Evolutionary conservation across 2,113 vertebrate species (phyloP), one percentile per base, ranked within the genome.

Genomic region (Turdus rufiventris): DNA sequence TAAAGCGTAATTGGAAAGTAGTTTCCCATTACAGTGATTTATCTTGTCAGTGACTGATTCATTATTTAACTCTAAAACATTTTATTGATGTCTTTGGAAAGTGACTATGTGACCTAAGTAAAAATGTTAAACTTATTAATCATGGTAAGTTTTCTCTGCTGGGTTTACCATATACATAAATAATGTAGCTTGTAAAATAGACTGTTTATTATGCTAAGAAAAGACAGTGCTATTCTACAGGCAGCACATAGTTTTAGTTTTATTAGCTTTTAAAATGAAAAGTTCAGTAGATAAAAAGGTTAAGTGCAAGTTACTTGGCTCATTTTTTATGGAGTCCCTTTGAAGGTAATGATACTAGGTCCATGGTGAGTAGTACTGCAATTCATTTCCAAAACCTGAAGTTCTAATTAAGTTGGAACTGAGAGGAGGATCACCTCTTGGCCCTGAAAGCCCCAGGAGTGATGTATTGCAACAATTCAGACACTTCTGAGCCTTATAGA

Each of bases 81-180:
- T 92, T 96, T 94, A 94, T 96, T 82, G 84, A 93, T 95, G 89
- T 79, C 80, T 95, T 92, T 91, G 62, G 58, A 91, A 92, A 94
- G 81, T 88, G 88, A 75, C 77, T 95, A 67, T 4, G 42, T 95
- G 95, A 94, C 74, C 85, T 58, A 95, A 95, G 93, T 94, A 68
- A 94, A 93, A 97, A 96, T 89, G 93, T 84, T 93, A 75, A 92
- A 90, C 86, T 95, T 94, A 92, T 89, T 96, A 93, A 92, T 94
- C 89, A 82, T 87, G 26, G 70, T 61, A 91, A 85, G 84, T 90
- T 94, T 94, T 89, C 61, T 78, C 70, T 89, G 53, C 76, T 94
- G 87, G 36, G 10, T 91, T 96, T 94, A 65, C 78, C 58, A 65
- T 89, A 58, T 76, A 53, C 34, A 73, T 95, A 76, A 94, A 92